Base-by-base conservation (phyloP, 2,797 vertebrate species). In the Siniperca scherzeri region DNA sequence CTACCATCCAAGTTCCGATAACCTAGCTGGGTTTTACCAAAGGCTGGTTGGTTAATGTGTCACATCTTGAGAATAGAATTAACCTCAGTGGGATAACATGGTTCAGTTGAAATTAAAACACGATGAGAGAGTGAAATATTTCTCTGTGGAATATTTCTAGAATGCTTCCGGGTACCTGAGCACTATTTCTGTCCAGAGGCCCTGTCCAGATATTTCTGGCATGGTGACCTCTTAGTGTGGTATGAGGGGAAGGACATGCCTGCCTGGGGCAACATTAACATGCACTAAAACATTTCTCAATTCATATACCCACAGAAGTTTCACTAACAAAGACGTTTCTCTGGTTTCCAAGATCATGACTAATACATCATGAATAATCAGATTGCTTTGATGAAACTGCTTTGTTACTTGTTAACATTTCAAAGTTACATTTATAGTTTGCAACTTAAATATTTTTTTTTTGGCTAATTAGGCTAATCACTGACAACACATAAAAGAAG, bases 161-260 rank as follows among this genome's bases (percentile, higher is more conserved):
- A 81, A 59, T 30, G 44, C 46, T 40, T 76, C 7, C 0, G 2
- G 38, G 22, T 66, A 30, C 27, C 64, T 61, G 48, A 71, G 17
- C 50, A 0, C 62, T 79, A 70, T 81, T 79, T 80, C 72, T 77
- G 79, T 70, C 33, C n/a, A 12, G 72, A 42, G 57, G 65, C 57
- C 21, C 30, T 42, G 30, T 30, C 30, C 0, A 3, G 81, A 44
- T 86, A 82, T 89, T 80, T 77, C 12, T 60, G 84, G 76, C 70
- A 21, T 17, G 50, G 75, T 61, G 57, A 50, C 80, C 33, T 74
- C 48, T 78, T 14, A 14, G 62, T 46, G 21, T 77, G 48, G 57
- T n/a, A 61, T 65, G 56, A 68, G 25, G 33, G 27, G 27, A 42
- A 42, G 64, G 62, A 30, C 10, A 59, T 16, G 7, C 19, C 16